Percentiles rank a stretch among this genome's conserved stretches.
Evolutionary conservation across 2,888 invertebrate genomes (phyloP).

Genomic region (Cyrtodaria siliqua): DNA sequence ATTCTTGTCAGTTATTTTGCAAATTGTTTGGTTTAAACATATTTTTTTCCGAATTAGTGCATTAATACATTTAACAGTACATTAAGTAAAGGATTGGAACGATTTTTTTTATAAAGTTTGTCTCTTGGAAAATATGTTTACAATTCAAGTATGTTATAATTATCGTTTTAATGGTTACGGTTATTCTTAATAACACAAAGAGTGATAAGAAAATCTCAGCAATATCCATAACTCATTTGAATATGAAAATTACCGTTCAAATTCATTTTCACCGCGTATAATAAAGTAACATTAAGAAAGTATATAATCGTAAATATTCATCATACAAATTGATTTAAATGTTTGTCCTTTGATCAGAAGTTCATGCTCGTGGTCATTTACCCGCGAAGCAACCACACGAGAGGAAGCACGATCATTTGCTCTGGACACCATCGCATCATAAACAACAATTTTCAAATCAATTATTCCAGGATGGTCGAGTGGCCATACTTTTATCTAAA

Average conservation of each 20-base stretch:
- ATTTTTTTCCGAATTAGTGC: no score
- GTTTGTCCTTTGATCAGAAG: conserved; percentile 25
- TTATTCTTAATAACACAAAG: no score
- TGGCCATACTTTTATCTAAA: no score
- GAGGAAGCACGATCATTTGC: conserved; percentile 53
- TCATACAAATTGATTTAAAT: conserved; percentile 18
- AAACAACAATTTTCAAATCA: conserved; percentile 44
- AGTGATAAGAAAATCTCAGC: not conserved
- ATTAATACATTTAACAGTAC: no score
- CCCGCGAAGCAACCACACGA: conserved; percentile 22
- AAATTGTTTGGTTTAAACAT: no score
- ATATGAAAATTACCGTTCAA: not conserved
- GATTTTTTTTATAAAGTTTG: no score
- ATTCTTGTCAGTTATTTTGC: no score
- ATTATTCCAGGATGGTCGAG: conserved; percentile 15
- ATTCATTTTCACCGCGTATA: not conserved
- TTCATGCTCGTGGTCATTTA: conserved; percentile 14
- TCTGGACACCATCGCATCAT: conserved; percentile 35
- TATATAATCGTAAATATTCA: conserved; percentile 15
- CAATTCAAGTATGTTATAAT: no score
- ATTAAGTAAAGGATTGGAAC: no score
- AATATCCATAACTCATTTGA: conserved; percentile 8
- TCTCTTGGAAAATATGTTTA: no score
- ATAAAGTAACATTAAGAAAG: conserved; percentile 9
- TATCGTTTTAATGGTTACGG: no score